Evolutionary conservation across 2,113 vertebrate genomes (phyloP), one percentile per base, ranked within the genome.

Genomic region (Setophaga coronata): DNA sequence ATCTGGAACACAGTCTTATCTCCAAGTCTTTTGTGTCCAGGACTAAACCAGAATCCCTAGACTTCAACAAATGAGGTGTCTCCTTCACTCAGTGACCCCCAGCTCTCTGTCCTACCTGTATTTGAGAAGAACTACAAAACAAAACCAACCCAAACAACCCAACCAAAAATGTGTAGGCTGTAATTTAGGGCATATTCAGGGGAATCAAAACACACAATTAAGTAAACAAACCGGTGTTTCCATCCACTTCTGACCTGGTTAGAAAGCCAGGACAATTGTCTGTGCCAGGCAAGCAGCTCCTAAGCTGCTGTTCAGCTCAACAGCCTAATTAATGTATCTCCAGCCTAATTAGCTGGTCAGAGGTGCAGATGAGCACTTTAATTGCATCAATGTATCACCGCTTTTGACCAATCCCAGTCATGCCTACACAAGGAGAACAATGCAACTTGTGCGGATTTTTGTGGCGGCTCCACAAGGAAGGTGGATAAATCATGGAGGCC

Each of bases 351-450:
- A 96, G 74, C 56, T 87, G 71, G 92, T 73, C 61, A 70, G 53
- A 92, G 65, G 77, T 94, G 77, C 58, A 91, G 78, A 82, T 56
- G 70, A 50, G 47, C 54, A 47, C 90, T 51, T 88, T 94, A 95
- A 96, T 94, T 93, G 76, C 82, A 77, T 66, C 76, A 17, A 89
- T 97, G 91, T 53, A 94, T 97, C 96, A 93, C 96, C 84, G 82
- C 76, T 94, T 67, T 10, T 93, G 93, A 66, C 54, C 43, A 29
- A 33, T n/a, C 60, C 42, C 25, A 51, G 51, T 51, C 60, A 19
- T 60, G 51, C 43, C 72, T 66, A 9, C 2, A 0, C 34, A 60
- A 71, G 61, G 43, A 48, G 69, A 92, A 24, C 47, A 64, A 54
- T 19, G 67, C 21, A 62, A 26, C 40, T 80, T 7, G 7, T 12